Conservation (phyloP, 2,113 vertebrate species). For the Hemiprocne comata region DNA sequence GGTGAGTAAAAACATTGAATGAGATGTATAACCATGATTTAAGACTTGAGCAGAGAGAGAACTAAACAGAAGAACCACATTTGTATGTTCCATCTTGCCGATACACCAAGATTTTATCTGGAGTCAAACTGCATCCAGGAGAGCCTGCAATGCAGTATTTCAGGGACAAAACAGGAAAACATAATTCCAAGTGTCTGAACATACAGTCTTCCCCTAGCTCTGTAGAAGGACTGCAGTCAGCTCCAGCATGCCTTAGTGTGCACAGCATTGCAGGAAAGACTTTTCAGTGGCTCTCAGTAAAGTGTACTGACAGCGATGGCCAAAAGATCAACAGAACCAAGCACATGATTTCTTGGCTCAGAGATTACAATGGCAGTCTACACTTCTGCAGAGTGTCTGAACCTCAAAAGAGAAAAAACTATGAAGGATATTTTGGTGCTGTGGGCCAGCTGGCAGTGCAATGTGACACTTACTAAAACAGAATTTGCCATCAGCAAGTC, state of each 20-base stretch:
- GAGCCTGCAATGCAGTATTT: constrained; percentile 23
- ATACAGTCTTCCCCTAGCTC: neutral
- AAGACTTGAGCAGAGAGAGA: neutral
- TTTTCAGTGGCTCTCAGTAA: neutral
- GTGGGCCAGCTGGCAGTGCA: neutral
- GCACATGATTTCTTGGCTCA: neutral
- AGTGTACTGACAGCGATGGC: neutral
- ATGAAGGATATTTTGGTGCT: neutral
- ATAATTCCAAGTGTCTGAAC: neutral
- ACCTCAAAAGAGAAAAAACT: neutral
- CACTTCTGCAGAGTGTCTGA: neutral
- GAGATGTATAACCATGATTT: neutral
- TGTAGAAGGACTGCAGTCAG: neutral
- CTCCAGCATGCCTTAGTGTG: neutral
- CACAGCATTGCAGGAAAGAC: neutral
- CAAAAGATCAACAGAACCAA: neutral
- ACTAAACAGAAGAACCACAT: neutral
- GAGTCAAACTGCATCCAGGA: neutral
- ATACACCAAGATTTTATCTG: neutral
- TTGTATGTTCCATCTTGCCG: neutral
- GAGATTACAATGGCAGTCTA: neutral
- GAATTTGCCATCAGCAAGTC: neutral
- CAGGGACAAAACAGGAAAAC: neutral
- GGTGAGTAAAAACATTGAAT: neutral
- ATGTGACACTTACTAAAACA: neutral